Evolutionary conservation across 2,113 vertebrate genomes (phyloP), one percentile per base, ranked within the genome.

Genomic region (Vidua macroura): DNA sequence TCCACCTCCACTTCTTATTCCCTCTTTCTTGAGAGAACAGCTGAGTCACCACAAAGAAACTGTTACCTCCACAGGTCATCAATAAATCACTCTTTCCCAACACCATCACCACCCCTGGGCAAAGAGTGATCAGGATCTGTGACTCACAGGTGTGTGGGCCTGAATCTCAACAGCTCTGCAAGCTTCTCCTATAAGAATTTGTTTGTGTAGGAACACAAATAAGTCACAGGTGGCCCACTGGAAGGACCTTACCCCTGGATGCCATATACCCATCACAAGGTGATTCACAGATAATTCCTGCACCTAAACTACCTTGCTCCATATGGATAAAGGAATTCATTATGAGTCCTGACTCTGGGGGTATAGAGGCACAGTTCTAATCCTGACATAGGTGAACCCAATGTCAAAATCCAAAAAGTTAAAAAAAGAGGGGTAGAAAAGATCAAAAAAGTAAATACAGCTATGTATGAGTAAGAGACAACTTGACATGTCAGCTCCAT

Each of bases 141-240:
- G 95, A 96, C 78, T 95, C 95, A 93, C 41, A 79, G 46, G 11
- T 46, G 49, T 19, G 83, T 68, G 73, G 81, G 69, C 83, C 76
- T 89, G 83, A 91, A 79, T 87, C 69, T 90, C 49, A 64, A 35
- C 72, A 70, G 48, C 35, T 55, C 48, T 28, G n/a, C 2, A 10
- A 87, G n/a, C 49, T 75, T 60, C 69, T 93, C 33, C 51, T n/a
- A 31, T 53, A 56, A 41, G 5, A 44, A 86, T 64, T 25, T 60
- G 49, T 59, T 82, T 75, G 41, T 0, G 0, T 8, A 58, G 11
- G 14, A 24, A 49, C 31, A 43, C 59, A 51, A 39, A 66, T 51
- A 79, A 92, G 39, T 68, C 72, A 70, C 23, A 75, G 44, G 15
- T 33, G n/a, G 58, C 83, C 58, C 62, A 46, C 41, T 0, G 1